phyloP scores from a whole-genome alignment of 2,113 vertebrate genomes.

The Burhinus bistriatus region DNA sequence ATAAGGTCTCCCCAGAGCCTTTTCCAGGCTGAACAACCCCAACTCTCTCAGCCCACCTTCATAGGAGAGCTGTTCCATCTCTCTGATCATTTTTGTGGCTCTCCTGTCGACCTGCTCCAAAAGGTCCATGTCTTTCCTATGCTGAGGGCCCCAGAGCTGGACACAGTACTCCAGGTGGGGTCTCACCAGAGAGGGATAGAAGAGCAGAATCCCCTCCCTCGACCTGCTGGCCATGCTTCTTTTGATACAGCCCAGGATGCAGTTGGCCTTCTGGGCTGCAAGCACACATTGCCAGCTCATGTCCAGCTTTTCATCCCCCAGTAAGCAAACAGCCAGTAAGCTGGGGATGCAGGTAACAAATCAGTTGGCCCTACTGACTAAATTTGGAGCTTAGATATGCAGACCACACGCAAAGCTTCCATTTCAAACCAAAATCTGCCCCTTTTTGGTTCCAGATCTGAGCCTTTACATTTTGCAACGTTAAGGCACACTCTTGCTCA shows the following conservation, averaged over 20 bases:
- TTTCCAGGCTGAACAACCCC: neutral
- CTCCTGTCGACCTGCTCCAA: neutral
- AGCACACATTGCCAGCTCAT: rapidly evolving
- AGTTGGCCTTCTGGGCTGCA: rapidly evolving
- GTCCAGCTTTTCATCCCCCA: neutral
- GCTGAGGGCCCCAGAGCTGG: neutral
- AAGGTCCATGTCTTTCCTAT: neutral
- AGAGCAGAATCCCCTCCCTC: neutral
- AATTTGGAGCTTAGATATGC: neutral
- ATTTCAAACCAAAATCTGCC: neutral
- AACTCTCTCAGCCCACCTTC: neutral
- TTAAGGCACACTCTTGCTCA: neutral
- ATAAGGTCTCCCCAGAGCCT: neutral
- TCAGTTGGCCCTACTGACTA: neutral
- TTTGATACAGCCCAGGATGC: neutral
- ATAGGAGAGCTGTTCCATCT: neutral
- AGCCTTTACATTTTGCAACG: neutral
- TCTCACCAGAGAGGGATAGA: neutral
- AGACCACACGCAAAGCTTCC: neutral
- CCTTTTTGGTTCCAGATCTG: neutral
- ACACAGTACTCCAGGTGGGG: neutral
- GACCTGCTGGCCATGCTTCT: neutral
- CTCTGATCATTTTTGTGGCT: too few species aligned
- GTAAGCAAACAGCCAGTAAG: neutral
- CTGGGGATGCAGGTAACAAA: neutral